phyloP scores from a whole-genome alignment of 2,888 invertebrate genomes.

The Ophioninae sp. region DNA sequence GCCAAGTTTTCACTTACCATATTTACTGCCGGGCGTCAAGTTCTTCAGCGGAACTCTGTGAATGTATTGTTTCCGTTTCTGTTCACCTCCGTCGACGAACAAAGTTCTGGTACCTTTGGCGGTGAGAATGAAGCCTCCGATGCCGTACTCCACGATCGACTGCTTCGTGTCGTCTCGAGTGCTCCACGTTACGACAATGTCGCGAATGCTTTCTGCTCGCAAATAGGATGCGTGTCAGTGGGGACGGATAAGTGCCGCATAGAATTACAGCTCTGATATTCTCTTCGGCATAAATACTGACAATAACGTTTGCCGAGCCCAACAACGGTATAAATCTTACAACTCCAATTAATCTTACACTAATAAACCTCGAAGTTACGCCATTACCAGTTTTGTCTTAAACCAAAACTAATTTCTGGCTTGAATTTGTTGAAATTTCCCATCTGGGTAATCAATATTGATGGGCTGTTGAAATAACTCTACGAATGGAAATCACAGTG shows the following conservation, averaged over 20 bases:
- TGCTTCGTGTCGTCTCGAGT: conserved; percentile 86
- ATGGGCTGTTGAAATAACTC: neutral
- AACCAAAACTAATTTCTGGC: neutral
- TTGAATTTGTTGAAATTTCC: neutral
- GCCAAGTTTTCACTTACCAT: conserved; percentile 81
- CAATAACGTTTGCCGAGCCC: no score
- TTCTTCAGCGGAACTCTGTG: conserved; percentile 87
- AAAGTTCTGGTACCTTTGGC: conserved; percentile 83
- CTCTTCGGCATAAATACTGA: no score
- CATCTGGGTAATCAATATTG: neutral
- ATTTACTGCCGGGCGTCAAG: conserved; percentile 85
- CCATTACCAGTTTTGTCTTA: no score
- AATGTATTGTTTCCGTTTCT: conserved; percentile 87
- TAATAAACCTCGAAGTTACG: no score
- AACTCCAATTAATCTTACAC: no score
- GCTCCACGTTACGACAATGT: conserved; percentile 92
- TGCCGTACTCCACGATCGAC: conserved; percentile 89
- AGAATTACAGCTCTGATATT: no score
- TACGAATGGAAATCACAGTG: neutral
- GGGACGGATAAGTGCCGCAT: no score
- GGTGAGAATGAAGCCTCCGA: conserved; percentile 83
- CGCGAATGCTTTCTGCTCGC: conserved; percentile 84
- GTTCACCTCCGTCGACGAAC: conserved; percentile 89
- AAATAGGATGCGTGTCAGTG: conserved; percentile 63
- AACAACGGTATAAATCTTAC: no score